Percentiles rank a stretch among this genome's conserved stretches.
Conservation (phyloP, 2,888 invertebrate species). For the Eilema sororculum region DNA sequence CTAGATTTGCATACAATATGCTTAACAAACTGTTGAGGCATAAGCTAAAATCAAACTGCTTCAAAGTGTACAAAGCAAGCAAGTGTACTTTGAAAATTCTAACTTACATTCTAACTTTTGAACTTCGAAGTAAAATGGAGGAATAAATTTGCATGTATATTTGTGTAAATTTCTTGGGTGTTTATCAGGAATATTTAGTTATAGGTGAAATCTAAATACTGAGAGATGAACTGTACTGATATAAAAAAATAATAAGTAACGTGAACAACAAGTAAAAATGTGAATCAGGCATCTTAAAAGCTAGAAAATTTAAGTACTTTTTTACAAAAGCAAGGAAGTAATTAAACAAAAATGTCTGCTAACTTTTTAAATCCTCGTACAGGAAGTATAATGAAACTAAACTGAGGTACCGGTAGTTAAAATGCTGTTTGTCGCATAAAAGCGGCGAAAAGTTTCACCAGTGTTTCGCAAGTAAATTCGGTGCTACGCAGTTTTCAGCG, state of each 20-base stretch:
- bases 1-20: constrained; percentile 50
- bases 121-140: not conserved
- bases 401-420: constrained; percentile 34
- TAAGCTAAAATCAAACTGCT: not conserved
- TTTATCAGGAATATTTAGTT: not conserved
- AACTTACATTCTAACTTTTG: not conserved
- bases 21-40: not conserved
- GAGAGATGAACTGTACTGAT: too few relatives aligned
- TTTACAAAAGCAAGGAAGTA: not conserved
- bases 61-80: not conserved
- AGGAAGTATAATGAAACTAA: constrained; percentile 44
- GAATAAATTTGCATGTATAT: not conserved
- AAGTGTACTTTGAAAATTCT: not conserved
- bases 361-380: not conserved
- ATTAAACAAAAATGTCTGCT: constrained; percentile 2
- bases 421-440: constrained; percentile 42
- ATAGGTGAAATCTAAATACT: not conserved
- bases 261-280: too few relatives aligned
- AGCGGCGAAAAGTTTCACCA: constrained; percentile 38
- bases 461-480: constrained; percentile 32
- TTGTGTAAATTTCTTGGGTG: not conserved
- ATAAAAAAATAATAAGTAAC: too few relatives aligned
- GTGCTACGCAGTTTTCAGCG: constrained; percentile 29
- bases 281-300: not conserved
- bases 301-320: too few relatives aligned